phyloP scores from a whole-genome alignment of 2,113 vertebrate species.

The Equus quagga region DNA sequence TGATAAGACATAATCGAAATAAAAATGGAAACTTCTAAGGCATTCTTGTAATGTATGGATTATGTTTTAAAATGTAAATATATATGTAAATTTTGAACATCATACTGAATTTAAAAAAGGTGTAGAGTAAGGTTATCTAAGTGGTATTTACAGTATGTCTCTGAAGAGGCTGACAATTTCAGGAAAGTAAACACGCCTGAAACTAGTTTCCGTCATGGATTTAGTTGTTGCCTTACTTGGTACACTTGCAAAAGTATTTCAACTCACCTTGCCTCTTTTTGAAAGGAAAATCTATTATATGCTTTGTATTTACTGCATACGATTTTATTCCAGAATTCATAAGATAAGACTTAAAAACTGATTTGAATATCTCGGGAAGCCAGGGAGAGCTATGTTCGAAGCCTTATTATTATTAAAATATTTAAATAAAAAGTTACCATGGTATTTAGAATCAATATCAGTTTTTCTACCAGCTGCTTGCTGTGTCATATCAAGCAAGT shows the following conservation, averaged over 20 bases:
- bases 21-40: not conserved
- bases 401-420: slow-evolving; percentile 57
- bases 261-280: not conserved
- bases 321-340: slow-evolving; percentile 35
- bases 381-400: not conserved
- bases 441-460: slow-evolving; percentile 50
- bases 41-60: not conserved
- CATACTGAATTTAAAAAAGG: not conserved
- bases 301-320: not conserved
- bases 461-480: slow-evolving; percentile 16
- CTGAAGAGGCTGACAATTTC: not conserved
- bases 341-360: not conserved
- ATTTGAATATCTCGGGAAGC: slow-evolving; percentile 28
- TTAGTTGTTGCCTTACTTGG: not conserved
- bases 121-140: not conserved
- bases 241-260: not conserved
- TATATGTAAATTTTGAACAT: not conserved
- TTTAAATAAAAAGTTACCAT: slow-evolving; percentile 40
- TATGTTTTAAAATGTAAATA: not conserved
- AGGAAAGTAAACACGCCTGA: not conserved
- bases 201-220: not conserved
- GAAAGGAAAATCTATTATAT: not conserved
- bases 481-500: slow-evolving; percentile 32
- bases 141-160: not conserved
- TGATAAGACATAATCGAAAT: not conserved